phyloP scores from a whole-genome alignment of 2,113 vertebrate species.

The Lanius ludovicianus region DNA sequence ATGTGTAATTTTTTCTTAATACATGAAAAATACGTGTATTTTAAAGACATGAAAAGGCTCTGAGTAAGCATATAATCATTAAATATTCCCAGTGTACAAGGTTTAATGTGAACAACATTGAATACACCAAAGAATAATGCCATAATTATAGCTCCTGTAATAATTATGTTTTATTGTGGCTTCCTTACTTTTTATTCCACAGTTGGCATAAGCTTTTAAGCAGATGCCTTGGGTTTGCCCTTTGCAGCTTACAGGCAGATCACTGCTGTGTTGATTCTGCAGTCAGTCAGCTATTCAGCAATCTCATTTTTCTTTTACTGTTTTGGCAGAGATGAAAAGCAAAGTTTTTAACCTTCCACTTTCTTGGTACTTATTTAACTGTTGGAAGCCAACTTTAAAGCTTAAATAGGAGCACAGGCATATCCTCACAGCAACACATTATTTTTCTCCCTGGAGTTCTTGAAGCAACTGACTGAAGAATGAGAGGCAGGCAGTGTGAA shows the following conservation, averaged over 20 bases:
- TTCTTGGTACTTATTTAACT: slow-evolving; percentile 25
- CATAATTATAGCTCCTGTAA: slow-evolving; percentile 10
- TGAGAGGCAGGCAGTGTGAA: not conserved
- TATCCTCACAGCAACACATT: not conserved
- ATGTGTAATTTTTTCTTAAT: slow-evolving; percentile 20
- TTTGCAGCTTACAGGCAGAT: slow-evolving; percentile 37
- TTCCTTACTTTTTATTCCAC: not conserved
- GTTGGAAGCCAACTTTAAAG: slow-evolving; percentile 39
- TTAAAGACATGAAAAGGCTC: not conserved
- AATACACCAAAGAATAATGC: not conserved
- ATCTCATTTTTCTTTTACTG: slow-evolving; percentile 55
- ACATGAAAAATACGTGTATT: slow-evolving; percentile 13
- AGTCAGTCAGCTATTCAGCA: slow-evolving; percentile 45
- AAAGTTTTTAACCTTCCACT: slow-evolving; percentile 57
- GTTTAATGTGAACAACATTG: not conserved
- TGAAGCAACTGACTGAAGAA: not conserved
- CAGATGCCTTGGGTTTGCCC: slow-evolving; percentile 49
- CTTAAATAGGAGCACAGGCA: not conserved
- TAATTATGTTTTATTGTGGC: slow-evolving; percentile 8
- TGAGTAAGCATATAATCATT: slow-evolving; percentile 48
- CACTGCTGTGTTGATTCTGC: slow-evolving; percentile 28
- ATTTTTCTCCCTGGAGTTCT: not conserved
- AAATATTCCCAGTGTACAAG: slow-evolving; percentile 24
- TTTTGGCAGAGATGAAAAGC: slow-evolving; percentile 39
- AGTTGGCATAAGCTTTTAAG: slow-evolving; percentile 15